Conservation (phyloP, 2,797 vertebrate genomes). For the Rhincodon typus region DNA sequence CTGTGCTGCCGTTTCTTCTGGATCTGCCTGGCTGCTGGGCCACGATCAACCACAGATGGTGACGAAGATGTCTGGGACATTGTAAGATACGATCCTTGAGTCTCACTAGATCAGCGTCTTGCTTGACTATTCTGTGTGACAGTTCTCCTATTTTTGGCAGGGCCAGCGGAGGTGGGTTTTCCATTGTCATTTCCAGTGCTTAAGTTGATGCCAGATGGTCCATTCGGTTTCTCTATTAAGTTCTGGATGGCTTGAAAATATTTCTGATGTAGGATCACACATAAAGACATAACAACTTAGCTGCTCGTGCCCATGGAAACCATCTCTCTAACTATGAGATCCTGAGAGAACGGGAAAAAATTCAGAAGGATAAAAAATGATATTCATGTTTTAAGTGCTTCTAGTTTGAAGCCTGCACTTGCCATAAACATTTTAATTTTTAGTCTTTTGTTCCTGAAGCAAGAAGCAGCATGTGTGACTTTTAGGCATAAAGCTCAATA, state of each 20-base stretch:
- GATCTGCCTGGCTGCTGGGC: no score
- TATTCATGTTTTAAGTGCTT: neutral
- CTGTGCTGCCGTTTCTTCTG: no score
- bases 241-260: neutral
- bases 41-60: no score
- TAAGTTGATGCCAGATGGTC: no score
- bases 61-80: no score
- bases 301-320: constrained; percentile 17
- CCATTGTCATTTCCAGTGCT: no score
- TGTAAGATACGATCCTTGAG: no score
- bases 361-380: neutral
- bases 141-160: no score
- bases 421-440: neutral
- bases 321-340: neutral
- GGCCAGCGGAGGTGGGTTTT: no score
- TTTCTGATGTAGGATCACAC: neutral
- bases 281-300: neutral
- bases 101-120: no score
- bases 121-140: no score
- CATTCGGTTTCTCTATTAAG: neutral
- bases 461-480: neutral
- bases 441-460: neutral
- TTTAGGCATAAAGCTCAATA: neutral
- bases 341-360: neutral
- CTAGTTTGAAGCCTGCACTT: neutral